Base-by-base conservation (phyloP, 2,113 vertebrate species). In the Pipa parva region DNA sequence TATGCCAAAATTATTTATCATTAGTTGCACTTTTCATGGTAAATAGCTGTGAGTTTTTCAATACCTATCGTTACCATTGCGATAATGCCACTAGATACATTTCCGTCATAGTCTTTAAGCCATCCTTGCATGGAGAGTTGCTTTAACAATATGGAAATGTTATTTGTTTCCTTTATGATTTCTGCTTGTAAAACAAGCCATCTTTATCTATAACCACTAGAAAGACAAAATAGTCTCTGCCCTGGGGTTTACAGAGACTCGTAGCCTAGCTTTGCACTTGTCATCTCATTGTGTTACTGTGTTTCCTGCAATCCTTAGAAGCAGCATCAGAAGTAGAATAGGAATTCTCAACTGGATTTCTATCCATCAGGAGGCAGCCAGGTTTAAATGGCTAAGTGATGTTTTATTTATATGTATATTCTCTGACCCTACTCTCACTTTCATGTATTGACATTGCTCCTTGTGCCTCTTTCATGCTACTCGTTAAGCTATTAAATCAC, bases 401-500 rank as follows among this genome's bases (percentile, higher is more conserved):
- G 37, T 58, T 58, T 58, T 58, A 58, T 58, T 58, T 58, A 33
- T 58, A 58, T 36, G 55, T 58, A 58, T 36, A 58, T 58, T 58
- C 55, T 20, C 55, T 36, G 29, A 21, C 55, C 55, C 55, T 36
- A 22, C 27, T 29, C 55, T 58, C 27, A 9, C 55, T 58, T 58
- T 58, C 55, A 22, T 58, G 55, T 58, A 58, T 58, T 58, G 55
- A 58, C 55, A 58, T 58, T 58, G 20, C 29, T 22, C 55, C 27
- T 20, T 36, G 55, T 58, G 73, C 79, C 83, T 85, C 79, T 76
- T 71, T 84, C 60, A 62, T 8, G 4, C 73, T 73, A 74, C 84
- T 87, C 74, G 83, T 86, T 86, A 88, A 84, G 81, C 85, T 86
- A 87, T 86, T 89, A 88, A 92, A 87, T 85, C 84, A 83, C 89